A percentile compares a stretch with the other conserved stretches of the same genome.
phyloP scores from a whole-genome alignment of 2,113 vertebrate genomes.

The Myotis lucifugus region DNA sequence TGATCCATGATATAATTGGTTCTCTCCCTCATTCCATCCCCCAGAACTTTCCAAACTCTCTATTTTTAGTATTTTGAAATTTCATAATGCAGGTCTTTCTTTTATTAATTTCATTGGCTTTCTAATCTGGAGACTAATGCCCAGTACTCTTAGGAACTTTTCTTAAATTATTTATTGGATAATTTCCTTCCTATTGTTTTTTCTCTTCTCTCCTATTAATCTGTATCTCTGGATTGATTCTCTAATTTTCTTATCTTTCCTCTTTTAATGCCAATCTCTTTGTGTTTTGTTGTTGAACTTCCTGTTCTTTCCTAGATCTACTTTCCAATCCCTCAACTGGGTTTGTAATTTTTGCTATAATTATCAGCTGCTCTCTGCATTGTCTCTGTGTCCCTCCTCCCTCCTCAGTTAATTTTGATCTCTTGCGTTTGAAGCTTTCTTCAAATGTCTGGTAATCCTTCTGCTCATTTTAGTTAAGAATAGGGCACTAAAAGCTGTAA shows the following conservation, averaged over 20 bases:
- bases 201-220: neutral
- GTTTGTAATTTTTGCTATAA: neutral
- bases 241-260: neutral
- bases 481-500: neutral
- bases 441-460: neutral
- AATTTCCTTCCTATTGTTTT: neutral
- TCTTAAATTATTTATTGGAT: neutral
- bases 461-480: constrained; percentile 1
- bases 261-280: neutral
- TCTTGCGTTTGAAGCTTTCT: neutral
- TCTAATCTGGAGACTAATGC: neutral
- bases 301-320: neutral
- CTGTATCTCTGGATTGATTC: neutral
- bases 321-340: neutral
- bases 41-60: neutral
- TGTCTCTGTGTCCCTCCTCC: neutral
- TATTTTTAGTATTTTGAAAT: neutral
- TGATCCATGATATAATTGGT: neutral
- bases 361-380: neutral
- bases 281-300: neutral
- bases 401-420: neutral
- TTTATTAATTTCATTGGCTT: neutral
- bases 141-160: neutral
- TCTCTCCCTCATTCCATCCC: neutral
- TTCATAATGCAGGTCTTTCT: neutral